Conservation (phyloP, 2,888 invertebrate genomes). For the Pseudococcus jackbeardsleyi region DNA sequence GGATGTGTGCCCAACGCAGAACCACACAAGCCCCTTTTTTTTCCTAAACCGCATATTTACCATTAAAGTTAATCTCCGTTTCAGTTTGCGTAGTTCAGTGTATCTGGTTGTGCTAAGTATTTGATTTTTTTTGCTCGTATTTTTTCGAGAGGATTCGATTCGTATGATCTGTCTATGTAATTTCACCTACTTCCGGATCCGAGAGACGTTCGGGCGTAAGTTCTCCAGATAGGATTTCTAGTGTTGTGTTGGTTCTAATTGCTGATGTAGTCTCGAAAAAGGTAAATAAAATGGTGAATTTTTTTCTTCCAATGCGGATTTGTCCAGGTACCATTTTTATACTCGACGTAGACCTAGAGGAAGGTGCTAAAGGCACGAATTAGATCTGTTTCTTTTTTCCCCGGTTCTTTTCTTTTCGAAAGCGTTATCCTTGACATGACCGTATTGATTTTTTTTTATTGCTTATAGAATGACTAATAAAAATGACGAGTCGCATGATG, state of each 20-base stretch:
- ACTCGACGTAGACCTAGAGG: not conserved
- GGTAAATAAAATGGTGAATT: conserved; percentile 8
- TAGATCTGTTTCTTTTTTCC: not conserved
- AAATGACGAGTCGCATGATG: conserved; percentile 55
- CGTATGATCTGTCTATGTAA: too few species aligned
- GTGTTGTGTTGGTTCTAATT: not conserved
- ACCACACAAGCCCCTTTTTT: conserved; percentile 46
- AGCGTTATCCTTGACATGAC: conserved; percentile 50
- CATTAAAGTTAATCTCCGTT: conserved; percentile 60
- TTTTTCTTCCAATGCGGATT: not conserved
- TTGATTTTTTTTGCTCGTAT: conserved; percentile 1
- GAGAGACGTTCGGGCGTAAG: too few species aligned
- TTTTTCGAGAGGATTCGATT: not conserved
- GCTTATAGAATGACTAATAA: conserved; percentile 52
- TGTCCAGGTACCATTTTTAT: conserved; percentile 7
- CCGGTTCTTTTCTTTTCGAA: conserved; percentile 2
- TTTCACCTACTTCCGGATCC: not conserved
- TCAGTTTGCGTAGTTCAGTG: conserved; percentile 64
- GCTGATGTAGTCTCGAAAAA: not conserved
- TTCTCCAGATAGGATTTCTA: not conserved
- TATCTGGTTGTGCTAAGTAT: conserved; percentile 43
- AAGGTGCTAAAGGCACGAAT: not conserved
- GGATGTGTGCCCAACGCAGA: conserved; percentile 64
- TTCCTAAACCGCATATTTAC: conserved; percentile 56
- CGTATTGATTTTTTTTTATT: conserved; percentile 54